These are phyloP conservation scores for Lysandra bellargus DNA, from an alignment of 2,888 invertebrate species.

Conservation along the genomic window DNA sequence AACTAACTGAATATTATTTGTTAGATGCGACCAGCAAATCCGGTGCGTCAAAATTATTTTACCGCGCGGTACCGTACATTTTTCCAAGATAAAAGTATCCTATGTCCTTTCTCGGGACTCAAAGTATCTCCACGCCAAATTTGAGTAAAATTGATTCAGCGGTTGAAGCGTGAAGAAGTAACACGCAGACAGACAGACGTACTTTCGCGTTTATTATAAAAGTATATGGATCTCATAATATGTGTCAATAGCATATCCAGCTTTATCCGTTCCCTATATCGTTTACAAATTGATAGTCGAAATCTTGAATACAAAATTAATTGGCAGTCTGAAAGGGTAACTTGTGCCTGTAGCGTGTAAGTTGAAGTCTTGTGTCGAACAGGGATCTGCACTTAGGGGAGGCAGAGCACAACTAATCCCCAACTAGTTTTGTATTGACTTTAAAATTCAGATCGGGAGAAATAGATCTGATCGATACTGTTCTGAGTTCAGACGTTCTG, in stretches of 20 bases:
- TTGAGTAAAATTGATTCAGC: too few relatives aligned
- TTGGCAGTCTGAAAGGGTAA: constrained; percentile 38
- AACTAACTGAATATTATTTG: too few relatives aligned
- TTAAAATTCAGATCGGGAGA: constrained; percentile 34
- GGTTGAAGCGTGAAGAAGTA: too few relatives aligned
- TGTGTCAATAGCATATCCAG: neutral
- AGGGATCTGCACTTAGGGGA: constrained; percentile 72
- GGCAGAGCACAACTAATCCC: constrained; percentile 64
- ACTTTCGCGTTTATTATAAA: too few relatives aligned
- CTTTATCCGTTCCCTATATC: neutral
- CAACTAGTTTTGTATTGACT: constrained; percentile 37
- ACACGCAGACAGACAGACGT: too few relatives aligned
- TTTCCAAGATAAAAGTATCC: too few relatives aligned
- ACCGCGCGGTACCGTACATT: too few relatives aligned
- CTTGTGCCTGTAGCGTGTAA: constrained; percentile 34
- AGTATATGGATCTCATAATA: neutral
- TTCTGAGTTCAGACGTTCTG: neutral
- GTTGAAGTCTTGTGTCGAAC: constrained; percentile 68
- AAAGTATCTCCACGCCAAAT: too few relatives aligned
- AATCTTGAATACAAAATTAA: constrained; percentile 35
- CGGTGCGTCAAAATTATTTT: too few relatives aligned
- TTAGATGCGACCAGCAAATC: too few relatives aligned
- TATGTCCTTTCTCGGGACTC: too few relatives aligned
- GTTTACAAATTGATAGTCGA: constrained; percentile 39
- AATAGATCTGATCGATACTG: constrained; percentile 8